Evolutionary conservation across 1,140 invertebrate genomes (phyloP).

Genomic region (Trialeurodes vaporariorum): DNA sequence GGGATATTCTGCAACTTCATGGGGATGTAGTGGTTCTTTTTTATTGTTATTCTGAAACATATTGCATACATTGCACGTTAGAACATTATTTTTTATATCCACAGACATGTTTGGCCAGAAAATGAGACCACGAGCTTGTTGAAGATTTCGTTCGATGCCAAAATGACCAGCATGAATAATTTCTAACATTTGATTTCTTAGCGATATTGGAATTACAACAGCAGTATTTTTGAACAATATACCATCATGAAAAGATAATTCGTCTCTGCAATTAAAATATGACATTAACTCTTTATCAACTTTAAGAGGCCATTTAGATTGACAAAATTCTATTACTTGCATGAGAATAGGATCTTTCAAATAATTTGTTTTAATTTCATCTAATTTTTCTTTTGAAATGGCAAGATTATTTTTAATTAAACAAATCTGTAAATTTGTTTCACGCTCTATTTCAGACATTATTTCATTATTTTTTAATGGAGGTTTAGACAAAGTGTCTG

Average conservation of each 20-base stretch:
- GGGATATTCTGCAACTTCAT: slow-evolving; percentile 13
- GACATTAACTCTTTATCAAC: slow-evolving; percentile 20
- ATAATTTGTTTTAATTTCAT: slow-evolving; percentile 26
- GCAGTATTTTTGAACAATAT: slow-evolving; percentile 30
- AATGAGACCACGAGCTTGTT: slow-evolving; percentile 31
- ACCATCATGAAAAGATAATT: slow-evolving; percentile 29
- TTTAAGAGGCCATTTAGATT: slow-evolving; percentile 25
- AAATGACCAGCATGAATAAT: slow-evolving; percentile 36
- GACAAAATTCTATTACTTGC: slow-evolving; percentile 8
- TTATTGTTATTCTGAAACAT: slow-evolving; percentile 25
- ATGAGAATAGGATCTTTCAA: slow-evolving; percentile 23
- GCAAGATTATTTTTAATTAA: slow-evolving; percentile 9
- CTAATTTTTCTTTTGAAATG: slow-evolving; percentile 20
- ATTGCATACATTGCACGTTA: slow-evolving; percentile 32
- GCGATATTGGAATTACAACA: slow-evolving; percentile 31
- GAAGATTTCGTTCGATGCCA: slow-evolving; percentile 34
- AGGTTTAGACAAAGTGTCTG: slow-evolving; percentile 35
- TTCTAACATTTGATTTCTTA: slow-evolving; percentile 30
- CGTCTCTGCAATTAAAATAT: slow-evolving; percentile 29
- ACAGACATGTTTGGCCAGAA: slow-evolving; percentile 36
- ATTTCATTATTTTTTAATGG: slow-evolving; percentile 19
- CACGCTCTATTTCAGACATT: slow-evolving; percentile 10
- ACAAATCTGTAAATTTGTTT: slow-evolving; percentile 11
- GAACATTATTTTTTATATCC: slow-evolving; percentile 35
- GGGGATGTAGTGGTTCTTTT: slow-evolving; percentile 30